phyloP scores from a whole-genome alignment of 2,797 vertebrate genomes.

The Anguilla megastoma region DNA sequence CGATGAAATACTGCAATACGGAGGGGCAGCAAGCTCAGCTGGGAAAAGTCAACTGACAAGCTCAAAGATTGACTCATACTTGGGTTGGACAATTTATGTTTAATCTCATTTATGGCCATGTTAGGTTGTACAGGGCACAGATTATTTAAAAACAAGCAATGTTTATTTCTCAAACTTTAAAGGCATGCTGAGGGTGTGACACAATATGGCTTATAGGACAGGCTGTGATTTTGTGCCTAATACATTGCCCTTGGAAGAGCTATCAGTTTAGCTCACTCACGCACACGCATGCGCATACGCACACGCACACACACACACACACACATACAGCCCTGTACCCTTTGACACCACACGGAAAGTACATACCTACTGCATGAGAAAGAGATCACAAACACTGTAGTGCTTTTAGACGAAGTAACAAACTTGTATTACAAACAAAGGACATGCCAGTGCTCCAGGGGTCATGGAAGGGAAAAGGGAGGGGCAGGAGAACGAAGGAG shows the following conservation, averaged over 20 bases:
- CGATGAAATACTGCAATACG: too few species aligned
- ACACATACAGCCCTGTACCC: background rate
- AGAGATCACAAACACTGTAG: slow-evolving; percentile 45
- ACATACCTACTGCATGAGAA: slow-evolving; percentile 47
- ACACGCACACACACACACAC: slow-evolving; percentile 15
- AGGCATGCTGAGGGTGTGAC: too few species aligned
- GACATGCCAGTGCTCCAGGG: background rate
- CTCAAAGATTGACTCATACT: too few species aligned
- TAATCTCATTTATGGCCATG: too few species aligned
- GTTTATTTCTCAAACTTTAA: too few species aligned
- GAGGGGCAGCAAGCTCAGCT: too few species aligned
- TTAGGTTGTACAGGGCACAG: too few species aligned
- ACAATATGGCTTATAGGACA: background rate
- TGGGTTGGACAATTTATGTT: too few species aligned
- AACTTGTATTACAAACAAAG: slow-evolving; percentile 42
- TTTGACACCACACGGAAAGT: background rate
- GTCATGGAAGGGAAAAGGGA: background rate
- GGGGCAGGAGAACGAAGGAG: slow-evolving; percentile 18
- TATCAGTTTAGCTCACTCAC: background rate
- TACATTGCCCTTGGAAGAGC: background rate
- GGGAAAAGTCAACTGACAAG: too few species aligned
- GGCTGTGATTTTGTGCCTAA: slow-evolving; percentile 52
- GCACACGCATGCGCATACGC: slow-evolving; percentile 15
- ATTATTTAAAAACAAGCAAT: too few species aligned
- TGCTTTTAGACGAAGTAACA: slow-evolving; percentile 51